phyloP scores from a whole-genome alignment of 2,888 invertebrate species.

The Nephrotoma flavescens region DNA sequence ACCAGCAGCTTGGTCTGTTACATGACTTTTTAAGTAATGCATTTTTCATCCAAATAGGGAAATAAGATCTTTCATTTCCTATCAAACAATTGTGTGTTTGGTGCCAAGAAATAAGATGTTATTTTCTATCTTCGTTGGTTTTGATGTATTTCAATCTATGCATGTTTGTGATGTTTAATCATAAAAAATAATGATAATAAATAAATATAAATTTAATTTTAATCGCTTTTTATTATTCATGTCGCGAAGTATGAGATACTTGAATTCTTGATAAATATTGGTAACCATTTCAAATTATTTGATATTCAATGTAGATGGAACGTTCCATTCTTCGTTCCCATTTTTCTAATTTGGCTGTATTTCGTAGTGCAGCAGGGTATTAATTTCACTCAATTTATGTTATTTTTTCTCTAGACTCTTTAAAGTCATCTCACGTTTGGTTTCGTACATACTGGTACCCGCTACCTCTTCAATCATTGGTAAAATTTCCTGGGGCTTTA shows the following conservation, averaged over 20 bases:
- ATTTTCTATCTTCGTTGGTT: no score
- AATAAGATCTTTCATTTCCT: no score
- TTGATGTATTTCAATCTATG: no score
- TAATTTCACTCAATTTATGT: constrained; percentile 72
- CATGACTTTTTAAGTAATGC: no score
- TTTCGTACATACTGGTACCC: constrained; percentile 92
- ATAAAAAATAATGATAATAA: no score
- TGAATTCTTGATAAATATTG: constrained; percentile 60
- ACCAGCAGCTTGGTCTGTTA: no score
- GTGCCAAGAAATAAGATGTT: no score
- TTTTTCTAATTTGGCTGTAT: constrained; percentile 80
- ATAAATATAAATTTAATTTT: no score
- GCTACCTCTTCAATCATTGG: constrained; percentile 99
- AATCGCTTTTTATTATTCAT: no score
- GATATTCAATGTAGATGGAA: constrained; percentile 71
- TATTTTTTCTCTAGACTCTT: constrained; percentile 88
- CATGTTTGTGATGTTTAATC: no score
- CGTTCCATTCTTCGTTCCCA: constrained; percentile 74
- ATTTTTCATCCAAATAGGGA: no score
- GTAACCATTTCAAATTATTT: constrained; percentile 69
- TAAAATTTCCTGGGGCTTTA: constrained; percentile 94
- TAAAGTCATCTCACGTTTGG: constrained; percentile 73
- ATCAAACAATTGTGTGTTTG: no score
- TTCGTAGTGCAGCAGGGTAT: constrained; percentile 67
- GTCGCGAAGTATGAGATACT: constrained; percentile 29